phyloP scores from a whole-genome alignment of 2,797 vertebrate genomes.

The Cyprinodon diabolis region DNA sequence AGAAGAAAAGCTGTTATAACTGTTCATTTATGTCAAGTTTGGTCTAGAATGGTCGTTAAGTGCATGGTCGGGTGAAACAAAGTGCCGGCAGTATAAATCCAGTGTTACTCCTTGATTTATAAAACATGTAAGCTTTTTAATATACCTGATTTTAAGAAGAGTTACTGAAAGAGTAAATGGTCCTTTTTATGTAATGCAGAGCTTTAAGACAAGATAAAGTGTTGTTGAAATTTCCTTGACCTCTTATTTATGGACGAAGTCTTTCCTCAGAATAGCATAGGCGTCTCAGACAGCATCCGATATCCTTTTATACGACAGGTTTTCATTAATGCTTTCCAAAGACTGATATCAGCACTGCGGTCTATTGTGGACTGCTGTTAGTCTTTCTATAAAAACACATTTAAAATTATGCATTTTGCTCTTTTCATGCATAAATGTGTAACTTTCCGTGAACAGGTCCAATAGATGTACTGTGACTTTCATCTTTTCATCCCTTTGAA shows the following conservation, averaged over 20 bases:
- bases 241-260: constrained; percentile 67
- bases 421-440: constrained; percentile 45
- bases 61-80: too few relatives aligned
- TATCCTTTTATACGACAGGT: constrained; percentile 70
- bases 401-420: constrained; percentile 29
- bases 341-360: constrained; percentile 61
- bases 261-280: constrained; percentile 72
- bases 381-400: neutral
- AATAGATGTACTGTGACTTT: neutral
- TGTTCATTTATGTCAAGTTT: too few relatives aligned
- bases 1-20: too few relatives aligned
- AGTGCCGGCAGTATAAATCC: too few relatives aligned
- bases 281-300: constrained; percentile 67
- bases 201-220: constrained; percentile 50
- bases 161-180: constrained; percentile 33
- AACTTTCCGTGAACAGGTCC: constrained; percentile 17
- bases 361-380: constrained; percentile 32
- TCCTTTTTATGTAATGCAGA: constrained; percentile 49
- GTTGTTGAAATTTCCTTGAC: constrained; percentile 69
- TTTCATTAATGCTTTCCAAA: constrained; percentile 66
- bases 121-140: neutral
- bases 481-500: neutral
- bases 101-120: too few relatives aligned
- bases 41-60: too few relatives aligned
- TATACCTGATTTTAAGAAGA: neutral